Evolutionary conservation across 2,113 vertebrate species (phyloP), one percentile per base, ranked within the genome.

Genomic region (Oenanthe oenanthe): DNA sequence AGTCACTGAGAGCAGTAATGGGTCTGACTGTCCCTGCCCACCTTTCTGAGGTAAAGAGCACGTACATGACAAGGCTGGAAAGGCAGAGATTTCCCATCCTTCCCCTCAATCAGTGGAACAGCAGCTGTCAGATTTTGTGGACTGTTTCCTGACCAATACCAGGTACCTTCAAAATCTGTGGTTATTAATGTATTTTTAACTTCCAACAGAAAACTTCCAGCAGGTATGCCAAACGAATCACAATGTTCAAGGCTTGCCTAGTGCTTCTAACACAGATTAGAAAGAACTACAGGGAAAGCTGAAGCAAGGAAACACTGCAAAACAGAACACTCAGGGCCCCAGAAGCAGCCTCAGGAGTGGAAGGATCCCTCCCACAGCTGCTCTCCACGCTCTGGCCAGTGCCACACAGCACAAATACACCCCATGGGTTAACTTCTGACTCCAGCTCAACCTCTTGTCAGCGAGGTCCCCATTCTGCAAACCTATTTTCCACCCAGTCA

Each of bases 301-400:
- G 66, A 88, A 90, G 18, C 26, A 70, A 65, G 43, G 19, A 22
- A 82, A 81, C 82, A 6, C 19, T 78, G 24, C 28, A 32, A 75
- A 85, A 31, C 3, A 50, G 25, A 40, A 6, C 6, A 45, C 14
- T 17, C 0, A 0, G 13, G 34, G 26, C 19, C 21, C 17, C 34
- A 80, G 22, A 14, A 7, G 20, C 24, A 80, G 31, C 38, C n/a
- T 63, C 32, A n/a, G 58, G 14, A 63, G 53, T 22, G 28, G 31
- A 66, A 67, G 63, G 43, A 45, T 60, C 7, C 7, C 8, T 72
- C 21, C 38, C 38, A 72, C 21, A 29, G 42, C 2, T 24, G 12
- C 8, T 53, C 1, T 48, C 58, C 40, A 7, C 53, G 29, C 24
- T 58, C 10, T 5, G 6, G 42, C 6, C 17, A 53, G 11, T 7